These are phyloP conservation scores for Neodon shergylaensis DNA, from an alignment of 2,113 vertebrate species.

Conservation along the genomic window DNA sequence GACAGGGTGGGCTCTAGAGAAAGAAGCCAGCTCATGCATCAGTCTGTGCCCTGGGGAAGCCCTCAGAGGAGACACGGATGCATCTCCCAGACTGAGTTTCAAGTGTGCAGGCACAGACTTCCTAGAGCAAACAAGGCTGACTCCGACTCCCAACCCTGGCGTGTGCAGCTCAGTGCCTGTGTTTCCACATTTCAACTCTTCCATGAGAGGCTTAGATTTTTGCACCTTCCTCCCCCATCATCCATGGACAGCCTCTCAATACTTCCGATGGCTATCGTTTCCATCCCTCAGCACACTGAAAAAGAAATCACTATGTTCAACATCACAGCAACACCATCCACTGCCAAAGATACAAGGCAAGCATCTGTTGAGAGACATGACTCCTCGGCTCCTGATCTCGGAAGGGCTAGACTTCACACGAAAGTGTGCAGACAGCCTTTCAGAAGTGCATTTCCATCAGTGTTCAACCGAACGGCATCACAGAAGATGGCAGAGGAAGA, in stretches of 20 bases:
- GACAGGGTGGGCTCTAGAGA: neutral
- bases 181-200: neutral
- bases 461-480: accelerated
- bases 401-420: neutral
- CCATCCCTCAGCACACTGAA: neutral
- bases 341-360: neutral
- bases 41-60: neutral
- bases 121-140: neutral
- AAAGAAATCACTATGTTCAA: neutral
- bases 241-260: neutral
- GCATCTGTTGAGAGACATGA: neutral
- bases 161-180: neutral
- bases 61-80: neutral
- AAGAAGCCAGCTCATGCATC: neutral
- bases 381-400: neutral
- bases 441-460: neutral
- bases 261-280: neutral
- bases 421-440: neutral
- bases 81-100: neutral
- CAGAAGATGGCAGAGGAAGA: neutral
- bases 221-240: neutral
- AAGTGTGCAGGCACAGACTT: neutral
- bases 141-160: neutral
- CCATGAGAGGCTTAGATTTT: neutral
- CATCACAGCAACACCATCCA: neutral